Percentiles rank a stretch among this genome's conserved stretches.
Conservation (phyloP, 2,797 vertebrate genomes). For the Aldrovandia affinis region DNA sequence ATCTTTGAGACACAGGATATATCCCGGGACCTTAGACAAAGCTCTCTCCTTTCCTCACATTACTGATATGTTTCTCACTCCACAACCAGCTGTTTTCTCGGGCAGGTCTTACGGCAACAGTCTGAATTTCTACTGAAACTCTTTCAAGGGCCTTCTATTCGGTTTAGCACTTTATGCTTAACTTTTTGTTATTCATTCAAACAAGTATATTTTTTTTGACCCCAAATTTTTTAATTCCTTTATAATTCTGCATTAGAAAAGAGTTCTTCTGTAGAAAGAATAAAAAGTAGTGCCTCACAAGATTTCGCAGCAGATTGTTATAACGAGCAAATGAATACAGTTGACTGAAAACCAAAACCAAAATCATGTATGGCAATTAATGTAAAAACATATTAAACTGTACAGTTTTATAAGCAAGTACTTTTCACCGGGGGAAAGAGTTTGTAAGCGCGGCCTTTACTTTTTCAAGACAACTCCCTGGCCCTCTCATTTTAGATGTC, state of each 20-base stretch:
- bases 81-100: conserved; percentile 1
- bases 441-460: background rate
- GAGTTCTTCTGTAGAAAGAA: too few species aligned
- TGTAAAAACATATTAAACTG: background rate
- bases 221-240: too few species aligned
- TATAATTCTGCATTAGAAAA: too few species aligned
- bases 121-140: background rate
- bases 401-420: background rate
- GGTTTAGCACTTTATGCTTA: background rate
- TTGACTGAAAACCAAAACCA: background rate
- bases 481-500: background rate
- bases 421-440: background rate
- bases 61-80: conserved; percentile 5
- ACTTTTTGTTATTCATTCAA: background rate
- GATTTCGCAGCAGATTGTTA: background rate
- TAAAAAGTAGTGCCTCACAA: background rate
- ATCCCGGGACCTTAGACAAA: conserved; percentile 2
- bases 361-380: background rate
- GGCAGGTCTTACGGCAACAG: background rate
- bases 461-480: background rate
- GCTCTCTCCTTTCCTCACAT: background rate
- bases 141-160: background rate
- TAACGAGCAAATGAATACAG: background rate
- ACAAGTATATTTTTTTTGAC: too few species aligned
- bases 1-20: background rate